These are phyloP conservation scores for Smutsia temminckii DNA, from an alignment of 2,797 vertebrate genomes.

Conservation along the genomic window DNA sequence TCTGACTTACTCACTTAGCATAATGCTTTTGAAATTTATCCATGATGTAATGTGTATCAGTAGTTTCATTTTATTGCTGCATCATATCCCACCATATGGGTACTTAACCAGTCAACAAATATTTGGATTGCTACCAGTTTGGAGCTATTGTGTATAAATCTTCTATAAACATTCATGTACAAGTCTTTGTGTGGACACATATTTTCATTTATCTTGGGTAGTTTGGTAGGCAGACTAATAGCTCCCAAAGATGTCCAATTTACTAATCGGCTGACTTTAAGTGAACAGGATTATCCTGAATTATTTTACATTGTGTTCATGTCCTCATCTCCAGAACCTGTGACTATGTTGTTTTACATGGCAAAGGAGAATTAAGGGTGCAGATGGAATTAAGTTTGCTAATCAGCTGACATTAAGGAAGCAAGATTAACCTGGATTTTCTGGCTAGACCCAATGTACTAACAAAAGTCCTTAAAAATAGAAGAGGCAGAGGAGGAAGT, in stretches of 20 bases:
- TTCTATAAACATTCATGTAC: background rate
- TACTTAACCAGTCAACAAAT: background rate
- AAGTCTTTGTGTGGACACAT: background rate
- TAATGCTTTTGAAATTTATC: background rate
- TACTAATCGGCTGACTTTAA: background rate
- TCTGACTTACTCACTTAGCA: background rate
- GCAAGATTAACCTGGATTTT: background rate
- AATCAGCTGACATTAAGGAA: background rate
- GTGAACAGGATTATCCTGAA: background rate
- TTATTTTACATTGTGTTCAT: background rate
- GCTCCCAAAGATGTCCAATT: background rate
- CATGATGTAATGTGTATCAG: background rate
- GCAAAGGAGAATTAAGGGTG: background rate
- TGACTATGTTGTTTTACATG: background rate
- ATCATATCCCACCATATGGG: background rate
- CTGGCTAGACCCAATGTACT: background rate
- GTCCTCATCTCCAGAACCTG: background rate
- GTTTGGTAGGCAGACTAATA: background rate
- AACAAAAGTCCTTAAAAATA: background rate
- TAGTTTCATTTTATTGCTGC: background rate
- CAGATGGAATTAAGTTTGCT: background rate
- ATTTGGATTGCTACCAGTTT: background rate
- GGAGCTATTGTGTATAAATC: background rate
- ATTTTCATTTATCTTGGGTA: background rate
- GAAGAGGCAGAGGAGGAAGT: background rate